Base-by-base conservation (phyloP, 92 coral and sea anemone species). In the Parazoanthus darwini region DNA sequence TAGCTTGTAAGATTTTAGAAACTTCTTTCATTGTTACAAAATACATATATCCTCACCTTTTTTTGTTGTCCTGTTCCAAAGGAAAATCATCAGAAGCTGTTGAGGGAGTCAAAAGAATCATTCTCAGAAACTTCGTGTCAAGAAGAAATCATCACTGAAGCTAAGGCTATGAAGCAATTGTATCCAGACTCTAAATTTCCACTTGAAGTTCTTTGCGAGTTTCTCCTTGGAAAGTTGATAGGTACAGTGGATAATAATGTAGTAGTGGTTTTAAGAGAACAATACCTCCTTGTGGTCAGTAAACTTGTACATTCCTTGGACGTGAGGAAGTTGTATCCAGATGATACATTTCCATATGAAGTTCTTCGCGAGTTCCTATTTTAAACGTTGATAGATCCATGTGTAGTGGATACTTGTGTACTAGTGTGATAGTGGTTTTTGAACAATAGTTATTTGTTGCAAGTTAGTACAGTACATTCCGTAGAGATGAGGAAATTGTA, bases 111-210 rank as follows among this genome's bases (percentile, higher is more conserved):
- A 25, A 75, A 72, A 15, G 82, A 89, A 46, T 35, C 78, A 73
- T 37, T 15, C 26, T 36, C 83, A 67, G 86, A 88, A 8, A 48
- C 79, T 18, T 76, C 86, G 58, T 48, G 29, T n/a, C n/a, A 36
- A 25, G 93, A 78, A 26, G 51, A 79, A 78, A 88, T 94, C 20
- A 18, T 79, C 8, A 68, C 58, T 3, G 94, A 95, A 90, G 98
- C 97, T 37, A 88, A 82, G 74, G 66, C 91, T 43, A 93, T 95
- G 99, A 85, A 66, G 38, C 85, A 85, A 33, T 35, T 89, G 39
- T 93, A 86, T 56, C 94, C 94, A 6, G 89, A 76, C 20, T 88
- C 89, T 4, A 81, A 76, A 36, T 93, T 93, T 83, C 92, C 99
- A 18, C 86, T 96, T 36, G 94, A 95, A 23, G 87, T 95, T 43